Evolutionary conservation across 2,113 vertebrate genomes (phyloP).

Genomic region (Myanophis thanlyinensis): DNA sequence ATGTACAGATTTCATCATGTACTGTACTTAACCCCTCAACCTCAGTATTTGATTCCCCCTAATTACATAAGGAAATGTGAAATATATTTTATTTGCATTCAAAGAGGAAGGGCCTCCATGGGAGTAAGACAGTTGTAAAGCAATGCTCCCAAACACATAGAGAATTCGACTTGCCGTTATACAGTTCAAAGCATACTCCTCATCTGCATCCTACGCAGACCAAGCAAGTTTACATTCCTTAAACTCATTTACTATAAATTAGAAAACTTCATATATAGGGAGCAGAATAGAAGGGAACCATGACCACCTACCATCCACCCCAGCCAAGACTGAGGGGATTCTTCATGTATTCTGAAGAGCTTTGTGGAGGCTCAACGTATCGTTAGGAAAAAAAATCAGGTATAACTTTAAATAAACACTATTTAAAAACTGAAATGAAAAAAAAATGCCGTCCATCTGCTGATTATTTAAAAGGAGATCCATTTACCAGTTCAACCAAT

Average conservation of each 20-base stretch:
- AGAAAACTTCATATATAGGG: not conserved
- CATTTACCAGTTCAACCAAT: not conserved
- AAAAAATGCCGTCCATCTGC: not conserved
- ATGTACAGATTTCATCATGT: not conserved
- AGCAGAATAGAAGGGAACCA: not conserved
- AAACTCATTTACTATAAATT: not conserved
- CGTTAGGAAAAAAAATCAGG: not conserved
- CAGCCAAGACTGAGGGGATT: not conserved
- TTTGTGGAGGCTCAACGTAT: not conserved
- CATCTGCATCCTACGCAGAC: not conserved
- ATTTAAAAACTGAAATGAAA: not conserved
- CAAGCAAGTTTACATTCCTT: not conserved
- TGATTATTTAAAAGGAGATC: conserved; percentile 18
- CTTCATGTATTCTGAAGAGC: not conserved
- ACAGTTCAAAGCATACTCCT: not conserved
- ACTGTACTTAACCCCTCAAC: not conserved
- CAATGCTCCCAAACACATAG: not conserved
- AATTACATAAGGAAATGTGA: not conserved
- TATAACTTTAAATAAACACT: not conserved
- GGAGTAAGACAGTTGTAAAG: not conserved
- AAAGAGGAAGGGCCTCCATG: not conserved
- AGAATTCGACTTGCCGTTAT: not conserved
- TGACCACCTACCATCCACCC: not conserved
- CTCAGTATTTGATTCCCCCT: not conserved
- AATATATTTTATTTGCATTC: not conserved